These are phyloP conservation scores for Cyclophora punctaria DNA, from an alignment of 2,888 invertebrate genomes.

Conservation along the genomic window DNA sequence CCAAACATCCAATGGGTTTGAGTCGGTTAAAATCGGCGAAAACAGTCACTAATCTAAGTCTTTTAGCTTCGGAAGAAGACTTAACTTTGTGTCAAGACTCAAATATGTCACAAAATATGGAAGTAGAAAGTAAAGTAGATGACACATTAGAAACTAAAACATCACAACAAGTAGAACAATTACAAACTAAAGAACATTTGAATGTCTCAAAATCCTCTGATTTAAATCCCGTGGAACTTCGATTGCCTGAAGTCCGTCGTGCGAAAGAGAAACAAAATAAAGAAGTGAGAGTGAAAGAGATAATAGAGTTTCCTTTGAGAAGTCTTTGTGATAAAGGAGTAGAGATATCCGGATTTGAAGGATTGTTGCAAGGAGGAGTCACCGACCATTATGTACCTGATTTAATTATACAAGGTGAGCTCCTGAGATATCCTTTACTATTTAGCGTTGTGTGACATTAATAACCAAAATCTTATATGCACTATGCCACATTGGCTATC, in stretches of 20 bases:
- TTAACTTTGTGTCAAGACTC: not conserved
- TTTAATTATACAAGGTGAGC: conserved; percentile 82
- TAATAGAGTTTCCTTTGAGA: conserved; percentile 76
- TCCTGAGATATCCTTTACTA: not conserved
- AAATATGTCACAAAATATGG: not conserved
- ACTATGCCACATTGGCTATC: too few species aligned
- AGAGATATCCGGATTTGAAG: conserved; percentile 66
- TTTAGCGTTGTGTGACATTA: not conserved
- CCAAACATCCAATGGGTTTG: not conserved
- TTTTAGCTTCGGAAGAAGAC: conserved; percentile 8
- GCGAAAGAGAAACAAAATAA: conserved; percentile 20
- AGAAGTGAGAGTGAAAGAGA: conserved; percentile 45
- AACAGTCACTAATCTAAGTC: conserved; percentile 13
- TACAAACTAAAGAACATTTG: too few species aligned
- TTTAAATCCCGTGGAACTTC: conserved; percentile 18
- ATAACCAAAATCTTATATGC: too few species aligned
- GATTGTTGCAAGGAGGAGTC: conserved; percentile 77
- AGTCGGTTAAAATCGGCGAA: conserved; percentile 12
- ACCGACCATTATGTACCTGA: conserved; percentile 82
- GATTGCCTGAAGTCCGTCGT: conserved; percentile 20
- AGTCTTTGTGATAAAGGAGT: conserved; percentile 24
- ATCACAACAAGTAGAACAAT: not conserved
- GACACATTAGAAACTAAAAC: conserved; percentile 1
- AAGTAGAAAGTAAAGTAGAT: not conserved
- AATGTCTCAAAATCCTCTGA: not conserved